Base-by-base conservation (phyloP, 2,797 vertebrate genomes). In the Apodemus agrarius region DNA sequence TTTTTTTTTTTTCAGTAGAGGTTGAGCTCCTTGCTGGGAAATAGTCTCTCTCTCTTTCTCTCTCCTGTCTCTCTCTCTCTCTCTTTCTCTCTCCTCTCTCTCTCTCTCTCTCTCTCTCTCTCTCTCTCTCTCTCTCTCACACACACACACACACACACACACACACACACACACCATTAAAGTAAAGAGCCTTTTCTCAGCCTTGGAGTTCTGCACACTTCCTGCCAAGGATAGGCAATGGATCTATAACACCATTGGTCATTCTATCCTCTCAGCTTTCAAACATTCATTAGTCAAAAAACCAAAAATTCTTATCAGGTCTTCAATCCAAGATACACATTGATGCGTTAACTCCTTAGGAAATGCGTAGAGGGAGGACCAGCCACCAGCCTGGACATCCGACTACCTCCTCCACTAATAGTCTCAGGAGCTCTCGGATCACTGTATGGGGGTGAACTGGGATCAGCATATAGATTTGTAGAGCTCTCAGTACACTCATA, bases 181-280 rank as follows among this genome's bases (percentile, higher is more conserved):
- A 46, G 89, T 94, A 82, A 94, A 96, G 88, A 97, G 92, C 78
- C 34, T 13, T 95, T 97, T 69, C 96, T 98, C 95, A 97, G 86
- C 81, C 93, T 95, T 94, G 96, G 83, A 87, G 82, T 92, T 75
- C 93, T 5, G 24, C 9, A 59, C 84, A 91, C 95, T 89, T 81
- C 67, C 90, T 79, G 65, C 87, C 59, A 93, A 72, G 31, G 78
- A 76, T 96, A 90, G 94, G 96, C 59, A 59, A 16, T n/a, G 46
- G 84, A 88, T 52, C 31, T 83, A 95, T 31, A 94, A 63, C 93
- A 91, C 90, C 40, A 67, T 89, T 74, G 85, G 96, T 92, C 40
- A 93, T 91, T 94, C 80, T 34, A 89, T 13, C 69, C 49, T 78
- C 90, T 97, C 79, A 94, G 89, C 96, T 98, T 94, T 92, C 43